Conservation (phyloP, 2,797 vertebrate species). For the Clarias fuscus region DNA sequence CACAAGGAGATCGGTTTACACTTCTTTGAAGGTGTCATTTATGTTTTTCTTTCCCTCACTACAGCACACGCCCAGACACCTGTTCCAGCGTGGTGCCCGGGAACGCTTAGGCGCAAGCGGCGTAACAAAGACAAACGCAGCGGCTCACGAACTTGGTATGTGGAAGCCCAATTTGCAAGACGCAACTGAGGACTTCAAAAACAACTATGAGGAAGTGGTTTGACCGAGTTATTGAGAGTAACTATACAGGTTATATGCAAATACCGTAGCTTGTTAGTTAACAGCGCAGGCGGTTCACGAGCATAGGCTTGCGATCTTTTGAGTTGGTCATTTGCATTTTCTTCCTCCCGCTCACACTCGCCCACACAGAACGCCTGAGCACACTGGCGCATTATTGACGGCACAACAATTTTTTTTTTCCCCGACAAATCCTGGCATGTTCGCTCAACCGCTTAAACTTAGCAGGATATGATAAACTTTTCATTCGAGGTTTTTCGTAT, state of each 20-base stretch:
- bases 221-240: too few relatives aligned
- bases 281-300: background rate
- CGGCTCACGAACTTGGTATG: background rate
- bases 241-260: background rate
- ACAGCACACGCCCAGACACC: slow-evolving; percentile 3
- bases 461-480: too few relatives aligned
- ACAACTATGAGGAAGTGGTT: background rate
- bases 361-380: background rate
- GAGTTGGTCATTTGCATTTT: background rate
- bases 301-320: background rate
- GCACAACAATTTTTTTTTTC: background rate
- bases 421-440: background rate
- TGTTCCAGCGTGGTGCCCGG: background rate
- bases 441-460: too few relatives aligned
- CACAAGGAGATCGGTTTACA: background rate
- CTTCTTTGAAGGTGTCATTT: background rate
- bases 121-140: background rate
- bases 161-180: background rate
- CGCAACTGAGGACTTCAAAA: background rate
- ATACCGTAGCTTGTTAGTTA: background rate
- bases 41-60: background rate
- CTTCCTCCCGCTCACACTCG: background rate
- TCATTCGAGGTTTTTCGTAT: background rate
- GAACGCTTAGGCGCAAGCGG: background rate
- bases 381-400: background rate